phyloP scores from a whole-genome alignment of 2,113 vertebrate genomes.

The Petrocephalus zakoni region DNA sequence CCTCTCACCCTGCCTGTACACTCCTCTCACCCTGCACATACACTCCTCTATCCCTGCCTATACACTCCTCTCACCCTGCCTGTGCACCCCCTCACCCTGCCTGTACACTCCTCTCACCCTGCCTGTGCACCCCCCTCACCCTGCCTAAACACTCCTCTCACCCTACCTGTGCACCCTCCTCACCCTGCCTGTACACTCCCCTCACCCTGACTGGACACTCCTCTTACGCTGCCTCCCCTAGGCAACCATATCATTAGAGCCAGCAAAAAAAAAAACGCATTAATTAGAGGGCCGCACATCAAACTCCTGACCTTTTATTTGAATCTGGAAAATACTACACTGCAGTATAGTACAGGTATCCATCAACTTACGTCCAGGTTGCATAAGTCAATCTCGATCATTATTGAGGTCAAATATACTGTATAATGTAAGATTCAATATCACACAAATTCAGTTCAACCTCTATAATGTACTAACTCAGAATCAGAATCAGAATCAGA shows the following conservation, averaged over 20 bases:
- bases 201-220: too few relatives aligned
- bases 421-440: neutral
- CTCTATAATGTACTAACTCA: neutral
- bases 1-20: too few relatives aligned
- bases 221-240: neutral
- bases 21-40: too few relatives aligned
- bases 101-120: too few relatives aligned
- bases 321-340: neutral
- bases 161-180: too few relatives aligned
- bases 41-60: too few relatives aligned
- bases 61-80: too few relatives aligned
- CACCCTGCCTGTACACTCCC: too few relatives aligned
- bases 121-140: too few relatives aligned
- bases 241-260: neutral
- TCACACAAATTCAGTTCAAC: neutral
- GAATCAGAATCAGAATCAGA: too few relatives aligned
- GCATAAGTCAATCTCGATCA: neutral
- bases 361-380: neutral
- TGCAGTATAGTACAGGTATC: neutral
- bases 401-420: neutral
- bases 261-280: neutral
- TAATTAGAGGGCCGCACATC: conserved; percentile 11
- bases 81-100: too few relatives aligned
- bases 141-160: too few relatives aligned
- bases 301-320: neutral